A percentile compares a stretch with the other conserved stretches of the same genome.
phyloP scores from a whole-genome alignment of 2,797 vertebrate genomes.

The Mastacembelus armatus region DNA sequence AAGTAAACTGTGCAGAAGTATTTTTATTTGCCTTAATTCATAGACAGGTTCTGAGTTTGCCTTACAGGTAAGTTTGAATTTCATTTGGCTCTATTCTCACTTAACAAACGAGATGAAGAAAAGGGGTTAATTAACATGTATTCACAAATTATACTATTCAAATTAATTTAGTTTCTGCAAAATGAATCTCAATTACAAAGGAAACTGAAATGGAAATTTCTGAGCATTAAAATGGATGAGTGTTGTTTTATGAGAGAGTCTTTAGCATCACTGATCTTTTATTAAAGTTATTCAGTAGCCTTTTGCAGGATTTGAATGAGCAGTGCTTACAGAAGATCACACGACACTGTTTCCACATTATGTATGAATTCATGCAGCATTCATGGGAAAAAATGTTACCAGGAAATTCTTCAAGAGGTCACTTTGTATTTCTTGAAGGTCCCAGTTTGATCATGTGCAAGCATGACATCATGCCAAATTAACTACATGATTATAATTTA shows the following conservation, averaged over 20 bases:
- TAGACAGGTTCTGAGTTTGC: constrained; percentile 71
- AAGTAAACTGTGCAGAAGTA: constrained; percentile 76
- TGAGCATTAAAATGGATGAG: constrained; percentile 81
- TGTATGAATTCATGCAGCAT: constrained; percentile 69
- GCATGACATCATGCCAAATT: constrained; percentile 21
- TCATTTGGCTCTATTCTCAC: constrained; percentile 71
- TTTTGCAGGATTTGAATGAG: constrained; percentile 67
- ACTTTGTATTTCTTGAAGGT: constrained; percentile 44
- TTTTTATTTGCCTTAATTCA: constrained; percentile 80
- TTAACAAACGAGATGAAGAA: constrained; percentile 65
- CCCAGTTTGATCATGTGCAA: constrained; percentile 27
- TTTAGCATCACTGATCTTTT: constrained; percentile 76
- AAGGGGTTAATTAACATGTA: constrained; percentile 81
- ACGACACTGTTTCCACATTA: constrained; percentile 68
- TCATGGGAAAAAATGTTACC: constrained; percentile 47
- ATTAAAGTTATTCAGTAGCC: constrained; percentile 72
- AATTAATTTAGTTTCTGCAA: constrained; percentile 79
- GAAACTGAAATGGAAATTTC: constrained; percentile 74
- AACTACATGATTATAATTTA: constrained; percentile 15
- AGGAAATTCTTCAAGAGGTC: constrained; percentile 59
- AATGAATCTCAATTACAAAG: constrained; percentile 80
- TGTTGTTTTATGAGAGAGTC: constrained; percentile 76
- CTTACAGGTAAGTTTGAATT: constrained; percentile 84
- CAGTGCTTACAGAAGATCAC: constrained; percentile 66
- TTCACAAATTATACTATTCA: constrained; percentile 85